Evolutionary conservation across 2,888 invertebrate genomes (phyloP).

Genomic region (Thymelicus acteon): DNA sequence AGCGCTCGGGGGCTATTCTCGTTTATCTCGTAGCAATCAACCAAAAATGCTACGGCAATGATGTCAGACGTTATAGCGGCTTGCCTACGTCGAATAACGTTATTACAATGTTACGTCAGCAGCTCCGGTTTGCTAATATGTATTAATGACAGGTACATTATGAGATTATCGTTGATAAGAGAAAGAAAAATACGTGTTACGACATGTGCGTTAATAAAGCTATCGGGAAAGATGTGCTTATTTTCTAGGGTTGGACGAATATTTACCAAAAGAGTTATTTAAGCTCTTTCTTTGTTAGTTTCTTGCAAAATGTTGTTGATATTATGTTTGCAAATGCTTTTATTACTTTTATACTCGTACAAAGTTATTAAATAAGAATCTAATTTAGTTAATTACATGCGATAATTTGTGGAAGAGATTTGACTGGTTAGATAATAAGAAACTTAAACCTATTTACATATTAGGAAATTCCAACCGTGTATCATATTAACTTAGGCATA

Average conservation of each 20-base stretch:
- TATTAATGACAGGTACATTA: constrained; percentile 6
- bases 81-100: constrained; percentile 13
- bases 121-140: constrained; percentile 7
- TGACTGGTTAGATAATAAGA: too few species aligned
- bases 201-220: neutral
- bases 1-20: constrained; percentile 56
- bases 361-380: too few species aligned
- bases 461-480: too few species aligned
- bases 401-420: too few species aligned
- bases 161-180: constrained; percentile 7
- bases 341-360: too few species aligned
- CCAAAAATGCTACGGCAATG: constrained; percentile 67
- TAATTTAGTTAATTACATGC: too few species aligned
- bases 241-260: neutral
- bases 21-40: constrained; percentile 69
- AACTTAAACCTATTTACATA: too few species aligned
- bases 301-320: too few species aligned
- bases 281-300: too few species aligned
- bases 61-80: constrained; percentile 50
- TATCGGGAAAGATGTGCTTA: neutral
- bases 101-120: constrained; percentile 30
- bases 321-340: too few species aligned
- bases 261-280: too few species aligned
- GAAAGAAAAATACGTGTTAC: neutral
- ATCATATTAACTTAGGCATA: too few species aligned